A percentile compares a stretch with the other conserved stretches of the same genome.
Evolutionary conservation across 2,888 invertebrate genomes (phyloP).

Genomic region (Amaurobius ferox): DNA sequence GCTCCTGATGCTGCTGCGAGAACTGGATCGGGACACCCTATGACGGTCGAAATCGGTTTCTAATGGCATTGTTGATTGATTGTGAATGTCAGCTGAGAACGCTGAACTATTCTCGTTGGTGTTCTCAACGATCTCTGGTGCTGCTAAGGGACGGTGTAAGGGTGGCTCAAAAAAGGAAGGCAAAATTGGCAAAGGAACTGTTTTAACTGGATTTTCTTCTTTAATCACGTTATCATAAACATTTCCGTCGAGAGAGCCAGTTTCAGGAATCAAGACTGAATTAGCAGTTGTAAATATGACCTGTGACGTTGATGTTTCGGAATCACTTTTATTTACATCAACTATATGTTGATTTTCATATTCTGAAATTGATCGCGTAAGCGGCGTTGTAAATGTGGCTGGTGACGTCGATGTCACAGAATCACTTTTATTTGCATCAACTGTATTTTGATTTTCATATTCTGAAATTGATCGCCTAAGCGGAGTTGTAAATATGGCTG

Average conservation of each 20-base stretch:
- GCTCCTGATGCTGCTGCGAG: conserved; percentile 39
- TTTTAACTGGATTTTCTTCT: conserved; percentile 28
- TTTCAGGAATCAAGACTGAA: conserved; percentile 23
- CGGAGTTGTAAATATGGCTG: conserved; percentile 22
- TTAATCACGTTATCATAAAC: conserved; percentile 47
- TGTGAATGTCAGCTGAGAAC: background rate
- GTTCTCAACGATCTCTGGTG: background rate
- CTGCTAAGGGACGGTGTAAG: background rate
- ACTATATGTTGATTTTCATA: no score
- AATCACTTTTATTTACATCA: conserved; percentile 9
- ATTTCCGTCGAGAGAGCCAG: conserved; percentile 27
- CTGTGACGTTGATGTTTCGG: conserved; percentile 27
- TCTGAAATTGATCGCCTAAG: conserved; percentile 17
- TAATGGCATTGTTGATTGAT: background rate
- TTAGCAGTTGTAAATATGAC: conserved; percentile 29
- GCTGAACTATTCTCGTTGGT: background rate
- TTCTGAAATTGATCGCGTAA: conserved; percentile 18
- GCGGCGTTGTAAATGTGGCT: conserved; percentile 24
- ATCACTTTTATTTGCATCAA: conserved; percentile 3
- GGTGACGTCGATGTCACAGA: conserved; percentile 29
- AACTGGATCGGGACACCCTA: conserved; percentile 43
- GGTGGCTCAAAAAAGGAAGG: conserved; percentile 48
- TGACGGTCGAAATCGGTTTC: conserved; percentile 14
- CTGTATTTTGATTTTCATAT: no score
- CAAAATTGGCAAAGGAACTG: conserved; percentile 46